A percentile compares a stretch with the other conserved stretches of the same genome.
These are phyloP conservation scores for Crotalus tigris DNA, from an alignment of 2,113 vertebrate species.

Conservation along the genomic window DNA sequence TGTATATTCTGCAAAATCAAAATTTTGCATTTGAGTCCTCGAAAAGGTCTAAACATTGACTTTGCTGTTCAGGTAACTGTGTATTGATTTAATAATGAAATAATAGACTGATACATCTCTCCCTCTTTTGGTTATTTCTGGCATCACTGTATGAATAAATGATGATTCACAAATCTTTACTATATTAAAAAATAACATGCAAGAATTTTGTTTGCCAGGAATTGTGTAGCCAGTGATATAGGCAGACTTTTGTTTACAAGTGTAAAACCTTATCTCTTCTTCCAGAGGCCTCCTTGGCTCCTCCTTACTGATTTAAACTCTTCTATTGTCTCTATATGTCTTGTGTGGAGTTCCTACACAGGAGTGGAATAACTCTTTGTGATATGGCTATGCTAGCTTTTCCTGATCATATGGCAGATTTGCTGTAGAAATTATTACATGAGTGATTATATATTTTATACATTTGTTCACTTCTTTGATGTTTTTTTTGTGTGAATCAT, in stretches of 20 bases:
- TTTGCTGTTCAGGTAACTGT: background rate
- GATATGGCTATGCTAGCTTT: background rate
- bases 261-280: background rate
- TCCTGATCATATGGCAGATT: background rate
- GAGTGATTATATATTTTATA: slow-evolving; percentile 4
- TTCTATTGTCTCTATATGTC: background rate
- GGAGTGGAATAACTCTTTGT: background rate
- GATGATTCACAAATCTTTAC: background rate
- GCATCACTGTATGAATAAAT: background rate
- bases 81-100: background rate
- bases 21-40: background rate
- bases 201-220: background rate
- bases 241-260: background rate
- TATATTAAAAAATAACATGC: background rate
- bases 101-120: background rate
- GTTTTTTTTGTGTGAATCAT: background rate
- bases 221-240: background rate
- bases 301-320: background rate
- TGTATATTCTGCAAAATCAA: background rate
- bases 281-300: background rate
- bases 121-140: background rate
- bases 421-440: background rate
- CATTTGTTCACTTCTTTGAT: background rate
- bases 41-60: background rate
- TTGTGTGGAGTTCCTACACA: background rate